These are phyloP conservation scores for Herminia tarsipennalis DNA, from an alignment of 2,888 invertebrate species.

Conservation along the genomic window DNA sequence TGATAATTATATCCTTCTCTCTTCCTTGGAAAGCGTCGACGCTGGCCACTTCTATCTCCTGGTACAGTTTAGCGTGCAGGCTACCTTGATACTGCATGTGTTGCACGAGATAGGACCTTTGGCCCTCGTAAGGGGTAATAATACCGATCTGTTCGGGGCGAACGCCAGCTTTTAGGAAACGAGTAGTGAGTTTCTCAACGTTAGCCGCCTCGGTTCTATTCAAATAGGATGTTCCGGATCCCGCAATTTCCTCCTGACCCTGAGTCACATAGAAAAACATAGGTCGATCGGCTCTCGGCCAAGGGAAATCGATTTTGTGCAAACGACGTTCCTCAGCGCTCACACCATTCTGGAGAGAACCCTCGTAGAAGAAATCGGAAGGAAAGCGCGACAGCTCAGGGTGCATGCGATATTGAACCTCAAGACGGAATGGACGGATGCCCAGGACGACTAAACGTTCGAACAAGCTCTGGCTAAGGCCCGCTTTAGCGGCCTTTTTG, in stretches of 20 bases:
- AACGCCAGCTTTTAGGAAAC: conserved; percentile 97
- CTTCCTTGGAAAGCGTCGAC: conserved; percentile 99
- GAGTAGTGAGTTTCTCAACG: conserved; percentile 98
- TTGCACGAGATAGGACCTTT: conserved; percentile 98
- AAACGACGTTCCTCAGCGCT: conserved; percentile 97
- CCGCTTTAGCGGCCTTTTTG: conserved; percentile 98
- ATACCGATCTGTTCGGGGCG: conserved; percentile 99
- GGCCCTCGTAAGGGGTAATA: conserved; percentile 99
- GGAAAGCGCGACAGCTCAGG: conserved; percentile 99
- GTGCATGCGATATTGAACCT: conserved; percentile 99
- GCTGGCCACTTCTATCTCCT: conserved; percentile 99
- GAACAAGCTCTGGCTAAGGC: conserved; percentile 98
- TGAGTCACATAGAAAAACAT: conserved; percentile 99
- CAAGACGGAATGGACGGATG: conserved; percentile 97
- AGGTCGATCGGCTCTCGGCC: conserved; percentile 98
- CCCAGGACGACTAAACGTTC: conserved; percentile 98
- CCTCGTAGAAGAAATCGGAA: conserved; percentile 99
- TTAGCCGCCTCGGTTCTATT: conserved; percentile 99
- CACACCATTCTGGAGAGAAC: conserved; percentile 99
- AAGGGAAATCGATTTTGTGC: conserved; percentile 97
- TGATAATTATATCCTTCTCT: conserved; percentile 99
- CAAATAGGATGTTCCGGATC: conserved; percentile 98
- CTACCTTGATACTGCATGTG: conserved; percentile 99
- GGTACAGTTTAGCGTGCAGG: conserved; percentile 97
- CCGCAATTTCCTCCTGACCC: conserved; percentile 99